Evolutionary conservation across 1,140 invertebrate species (phyloP).

Genomic region (Procambarus clarkii): DNA sequence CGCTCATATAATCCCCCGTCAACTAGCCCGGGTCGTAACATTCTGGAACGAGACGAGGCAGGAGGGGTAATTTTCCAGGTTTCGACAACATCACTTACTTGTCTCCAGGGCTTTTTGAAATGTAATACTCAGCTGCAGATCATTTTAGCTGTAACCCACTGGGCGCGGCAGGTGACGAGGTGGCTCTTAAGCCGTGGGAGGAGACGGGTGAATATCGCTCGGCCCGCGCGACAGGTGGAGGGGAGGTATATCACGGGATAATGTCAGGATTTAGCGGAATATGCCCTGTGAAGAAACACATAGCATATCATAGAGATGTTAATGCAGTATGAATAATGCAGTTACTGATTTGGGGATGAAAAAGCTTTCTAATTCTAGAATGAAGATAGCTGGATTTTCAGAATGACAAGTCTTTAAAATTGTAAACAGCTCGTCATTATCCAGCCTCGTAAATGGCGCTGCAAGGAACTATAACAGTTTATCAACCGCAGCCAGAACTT

Average conservation of each 20-base stretch:
- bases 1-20: neutral
- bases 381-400: slow-evolving; percentile 18
- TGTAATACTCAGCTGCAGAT: slow-evolving; percentile 52
- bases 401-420: no score
- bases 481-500: no score
- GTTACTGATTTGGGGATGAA: slow-evolving; percentile 37
- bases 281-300: slow-evolving; percentile 47
- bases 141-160: slow-evolving; percentile 21
- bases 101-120: slow-evolving; percentile 64
- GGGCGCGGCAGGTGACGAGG: no score
- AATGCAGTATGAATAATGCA: slow-evolving; percentile 61
- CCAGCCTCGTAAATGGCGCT: no score
- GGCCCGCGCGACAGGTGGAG: neutral
- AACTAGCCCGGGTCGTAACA: slow-evolving; percentile 1
- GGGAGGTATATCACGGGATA: slow-evolving; percentile 31
- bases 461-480: no score
- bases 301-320: slow-evolving; percentile 60
- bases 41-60: slow-evolving; percentile 23
- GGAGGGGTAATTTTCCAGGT: slow-evolving; percentile 21
- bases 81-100: slow-evolving; percentile 52
- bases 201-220: neutral
- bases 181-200: neutral
- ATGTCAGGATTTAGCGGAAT: slow-evolving; percentile 58
- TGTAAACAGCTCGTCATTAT: no score
- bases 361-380: slow-evolving; percentile 16